Percentiles rank a stretch among this genome's conserved stretches.
Evolutionary conservation across 2,888 invertebrate genomes (phyloP).

Genomic region (Volucella bombylans): DNA sequence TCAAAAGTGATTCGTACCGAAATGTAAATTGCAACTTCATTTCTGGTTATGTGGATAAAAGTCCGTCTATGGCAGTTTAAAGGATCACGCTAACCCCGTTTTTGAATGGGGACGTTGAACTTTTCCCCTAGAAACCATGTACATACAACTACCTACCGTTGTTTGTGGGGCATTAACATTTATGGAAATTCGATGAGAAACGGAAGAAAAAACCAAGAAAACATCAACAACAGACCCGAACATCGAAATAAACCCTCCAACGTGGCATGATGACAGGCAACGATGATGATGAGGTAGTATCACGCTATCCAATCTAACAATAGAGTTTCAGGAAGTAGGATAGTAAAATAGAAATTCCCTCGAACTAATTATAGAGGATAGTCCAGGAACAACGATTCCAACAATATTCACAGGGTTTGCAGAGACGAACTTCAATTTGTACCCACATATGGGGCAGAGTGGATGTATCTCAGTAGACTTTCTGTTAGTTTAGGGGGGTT

Average conservation of each 20-base stretch:
- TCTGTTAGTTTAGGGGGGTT: not conserved
- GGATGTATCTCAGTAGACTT: not conserved
- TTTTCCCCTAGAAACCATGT: not conserved
- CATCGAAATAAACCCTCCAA: not conserved
- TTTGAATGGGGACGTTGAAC: conserved; percentile 34
- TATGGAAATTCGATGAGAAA: conserved; percentile 12
- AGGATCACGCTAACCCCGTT: conserved; percentile 31
- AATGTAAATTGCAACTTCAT: conserved; percentile 41
- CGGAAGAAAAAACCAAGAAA: not conserved
- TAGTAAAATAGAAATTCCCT: conserved; percentile 20
- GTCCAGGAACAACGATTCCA: not conserved
- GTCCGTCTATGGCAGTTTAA: not conserved
- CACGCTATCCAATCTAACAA: conserved; percentile 36
- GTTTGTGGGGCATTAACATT: not conserved
- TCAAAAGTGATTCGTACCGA: conserved; percentile 30
- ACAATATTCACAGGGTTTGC: not conserved
- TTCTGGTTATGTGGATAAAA: no score
- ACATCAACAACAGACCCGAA: not conserved
- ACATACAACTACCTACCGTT: not conserved
- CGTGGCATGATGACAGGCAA: conserved; percentile 23
- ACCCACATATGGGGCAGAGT: no score
- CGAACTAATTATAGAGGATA: conserved; percentile 45
- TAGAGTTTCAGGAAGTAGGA: conserved; percentile 47
- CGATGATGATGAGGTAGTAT: conserved; percentile 38
- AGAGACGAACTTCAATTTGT: conserved; percentile 2